These are phyloP conservation scores for Ctenodactylus gundi DNA, from an alignment of 2,113 vertebrate genomes.

Conservation along the genomic window DNA sequence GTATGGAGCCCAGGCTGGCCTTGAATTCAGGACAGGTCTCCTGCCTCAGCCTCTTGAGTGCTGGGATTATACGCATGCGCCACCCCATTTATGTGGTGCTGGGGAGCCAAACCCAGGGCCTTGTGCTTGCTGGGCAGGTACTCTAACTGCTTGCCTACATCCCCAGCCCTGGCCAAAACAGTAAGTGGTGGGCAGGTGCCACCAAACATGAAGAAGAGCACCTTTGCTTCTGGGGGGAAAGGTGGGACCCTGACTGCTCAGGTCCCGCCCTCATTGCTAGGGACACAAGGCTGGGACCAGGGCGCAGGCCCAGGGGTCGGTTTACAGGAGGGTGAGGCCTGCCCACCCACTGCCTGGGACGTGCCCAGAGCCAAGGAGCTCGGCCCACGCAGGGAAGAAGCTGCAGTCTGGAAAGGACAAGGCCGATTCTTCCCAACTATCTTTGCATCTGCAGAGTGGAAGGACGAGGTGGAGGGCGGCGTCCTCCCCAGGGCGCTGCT, in stretches of 20 bases:
- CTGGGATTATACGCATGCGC: no score
- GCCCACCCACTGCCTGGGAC: neutral
- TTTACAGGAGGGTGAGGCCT: neutral
- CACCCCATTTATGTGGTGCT: no score
- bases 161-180: no score
- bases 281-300: accelerated
- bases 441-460: no score
- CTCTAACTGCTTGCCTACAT: no score
- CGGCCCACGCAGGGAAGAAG: neutral
- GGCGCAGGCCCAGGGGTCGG: neutral
- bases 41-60: no score
- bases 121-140: no score
- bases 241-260: neutral
- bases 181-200: neutral
- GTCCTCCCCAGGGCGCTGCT: neutral
- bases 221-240: neutral
- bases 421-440: neutral
- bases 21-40: no score
- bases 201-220: neutral
- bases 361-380: neutral
- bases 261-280: neutral
- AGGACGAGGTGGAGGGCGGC: no score
- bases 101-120: no score
- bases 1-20: no score
- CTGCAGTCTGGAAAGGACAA: neutral